phyloP scores from a whole-genome alignment of 1,140 invertebrate species.

The Cherax quadricarinatus region DNA sequence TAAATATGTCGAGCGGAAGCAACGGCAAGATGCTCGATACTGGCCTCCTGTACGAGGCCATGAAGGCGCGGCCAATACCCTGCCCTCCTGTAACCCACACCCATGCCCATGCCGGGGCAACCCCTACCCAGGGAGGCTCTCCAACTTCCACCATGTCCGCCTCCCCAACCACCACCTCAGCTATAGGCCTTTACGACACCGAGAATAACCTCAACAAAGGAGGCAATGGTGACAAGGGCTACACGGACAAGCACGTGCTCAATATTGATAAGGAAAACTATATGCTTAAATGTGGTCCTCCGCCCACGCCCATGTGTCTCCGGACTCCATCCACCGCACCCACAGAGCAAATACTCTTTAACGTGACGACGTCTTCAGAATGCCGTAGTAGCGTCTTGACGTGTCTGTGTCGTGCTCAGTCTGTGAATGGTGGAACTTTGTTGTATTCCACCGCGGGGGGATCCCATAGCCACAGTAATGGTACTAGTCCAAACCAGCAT shows the following conservation, averaged over 20 bases:
- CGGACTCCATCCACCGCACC: constrained; percentile 66
- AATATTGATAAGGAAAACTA: constrained; percentile 82
- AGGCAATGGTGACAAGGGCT: constrained; percentile 50
- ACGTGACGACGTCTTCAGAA: constrained; percentile 61
- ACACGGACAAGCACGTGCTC: constrained; percentile 73
- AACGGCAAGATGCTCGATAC: constrained; percentile 70
- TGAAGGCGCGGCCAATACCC: constrained; percentile 59
- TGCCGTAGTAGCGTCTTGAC: constrained; percentile 61
- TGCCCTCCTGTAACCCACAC: constrained; percentile 45
- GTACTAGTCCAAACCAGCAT: constrained; percentile 68
- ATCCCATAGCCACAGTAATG: constrained; percentile 57
- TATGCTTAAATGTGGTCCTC: constrained; percentile 78
- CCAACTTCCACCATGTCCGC: constrained; percentile 16
- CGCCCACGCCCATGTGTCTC: constrained; percentile 74
- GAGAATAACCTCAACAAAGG: constrained; percentile 55
- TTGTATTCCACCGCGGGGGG: constrained; percentile 30
- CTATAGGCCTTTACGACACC: constrained; percentile 37
- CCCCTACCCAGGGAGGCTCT: constrained; percentile 51
- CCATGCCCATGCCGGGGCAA: not conserved
- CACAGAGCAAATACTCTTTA: constrained; percentile 56
- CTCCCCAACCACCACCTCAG: constrained; percentile 37
- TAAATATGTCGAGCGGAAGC: constrained; percentile 66
- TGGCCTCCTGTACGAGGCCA: constrained; percentile 64
- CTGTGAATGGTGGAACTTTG: constrained; percentile 31
- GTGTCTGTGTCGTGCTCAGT: constrained; percentile 53